Evolutionary conservation across 2,888 invertebrate genomes (phyloP), one percentile per base, ranked within the genome.

Genomic region (Trachelus troglodyta): DNA sequence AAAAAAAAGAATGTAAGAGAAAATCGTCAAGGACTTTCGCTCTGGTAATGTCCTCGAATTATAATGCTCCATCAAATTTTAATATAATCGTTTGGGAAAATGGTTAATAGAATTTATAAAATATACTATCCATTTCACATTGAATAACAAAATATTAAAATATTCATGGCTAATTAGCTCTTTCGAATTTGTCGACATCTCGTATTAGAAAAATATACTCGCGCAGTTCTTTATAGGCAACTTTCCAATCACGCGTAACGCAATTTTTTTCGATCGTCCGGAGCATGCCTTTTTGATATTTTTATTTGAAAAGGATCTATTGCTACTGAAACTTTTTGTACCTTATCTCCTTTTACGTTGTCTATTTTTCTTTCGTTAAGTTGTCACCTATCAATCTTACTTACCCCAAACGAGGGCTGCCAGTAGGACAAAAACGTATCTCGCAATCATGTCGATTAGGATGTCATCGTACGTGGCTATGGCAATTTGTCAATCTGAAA

Each of bases 381-480:
- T 56, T 23, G 56, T 56, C 56, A 56, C 56, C 56, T 56, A 23
- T 23, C n/a, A 75, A 83, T 80, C 79, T 15, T 75, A 81, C 86
- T 87, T 81, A 91, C 91, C 88, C 76, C 85, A 87, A 75, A 86
- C 85, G 77, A 90, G 84, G 81, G 84, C 82, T 77, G 71, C 71
- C 12, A 71, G 9, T 12, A 87, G 81, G 80, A 87, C 83, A 80
- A 85, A 84, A 78, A 85, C 78, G 82, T 88, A 84, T 83, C 86
- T 89, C 81, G 84, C 79, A 83, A 84, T 85, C 91, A 91, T 91
- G 81, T 31, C 76, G 79, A 69, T 87, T 83, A 87, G 83, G 84
- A 85, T 90, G 81, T 88, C 91, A 90, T 90, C 84, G 86, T 90
- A 86, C 80, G 85, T 69, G 80, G 76, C 73, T 78, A 69, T 83